phyloP scores from a whole-genome alignment of 2,113 vertebrate genomes.

The Tachysurus vachellii region DNA sequence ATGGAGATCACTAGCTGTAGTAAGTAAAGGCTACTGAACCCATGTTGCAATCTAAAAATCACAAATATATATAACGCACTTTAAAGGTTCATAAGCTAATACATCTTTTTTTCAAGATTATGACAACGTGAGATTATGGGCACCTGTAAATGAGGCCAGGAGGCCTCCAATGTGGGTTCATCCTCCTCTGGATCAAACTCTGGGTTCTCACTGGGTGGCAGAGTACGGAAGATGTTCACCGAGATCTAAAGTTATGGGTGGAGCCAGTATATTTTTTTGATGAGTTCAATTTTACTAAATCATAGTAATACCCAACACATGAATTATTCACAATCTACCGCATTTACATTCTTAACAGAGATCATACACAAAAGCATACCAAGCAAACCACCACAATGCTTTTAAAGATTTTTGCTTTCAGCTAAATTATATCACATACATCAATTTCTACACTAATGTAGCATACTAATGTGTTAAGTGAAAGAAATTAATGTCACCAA shows the following conservation, averaged over 20 bases:
- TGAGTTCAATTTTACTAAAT: neutral
- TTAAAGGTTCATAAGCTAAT: neutral
- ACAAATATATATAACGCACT: neutral
- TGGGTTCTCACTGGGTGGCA: constrained; percentile 90
- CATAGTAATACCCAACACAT: neutral
- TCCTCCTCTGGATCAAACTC: constrained; percentile 94
- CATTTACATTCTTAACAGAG: neutral
- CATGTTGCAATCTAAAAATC: too few species aligned
- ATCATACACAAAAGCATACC: neutral
- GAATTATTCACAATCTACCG: neutral
- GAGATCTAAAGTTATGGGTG: constrained; percentile 76
- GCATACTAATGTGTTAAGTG: neutral
- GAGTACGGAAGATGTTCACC: constrained; percentile 89
- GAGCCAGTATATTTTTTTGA: neutral
- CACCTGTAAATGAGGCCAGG: constrained; percentile 92
- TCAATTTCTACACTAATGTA: neutral
- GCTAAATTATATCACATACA: neutral
- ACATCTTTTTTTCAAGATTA: neutral
- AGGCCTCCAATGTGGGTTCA: constrained; percentile 89
- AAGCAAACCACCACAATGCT: neutral
- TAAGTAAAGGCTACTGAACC: neutral
- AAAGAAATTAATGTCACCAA: neutral
- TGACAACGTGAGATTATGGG: neutral
- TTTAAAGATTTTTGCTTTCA: neutral
- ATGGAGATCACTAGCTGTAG: neutral